Conservation (phyloP, 1,140 invertebrate species). For the Rhagoletis zephyria region DNA sequence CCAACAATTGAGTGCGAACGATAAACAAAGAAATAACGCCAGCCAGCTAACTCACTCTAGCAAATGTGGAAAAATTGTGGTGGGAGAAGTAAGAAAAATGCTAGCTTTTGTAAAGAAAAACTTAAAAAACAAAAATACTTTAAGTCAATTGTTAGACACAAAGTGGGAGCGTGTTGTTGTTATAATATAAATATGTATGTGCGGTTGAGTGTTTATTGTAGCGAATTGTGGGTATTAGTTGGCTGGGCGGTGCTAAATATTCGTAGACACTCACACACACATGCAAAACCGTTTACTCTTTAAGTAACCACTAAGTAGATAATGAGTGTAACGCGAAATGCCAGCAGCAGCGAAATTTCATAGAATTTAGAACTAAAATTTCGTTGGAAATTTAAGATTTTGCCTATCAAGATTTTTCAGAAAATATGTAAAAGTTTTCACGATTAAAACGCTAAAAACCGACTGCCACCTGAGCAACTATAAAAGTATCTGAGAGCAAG, state of each 20-base stretch:
- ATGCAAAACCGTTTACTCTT: neutral
- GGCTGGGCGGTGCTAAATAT: neutral
- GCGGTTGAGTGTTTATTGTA: neutral
- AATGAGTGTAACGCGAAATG: too few species aligned
- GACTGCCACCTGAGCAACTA: neutral
- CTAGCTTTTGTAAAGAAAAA: neutral
- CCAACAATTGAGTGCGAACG: neutral
- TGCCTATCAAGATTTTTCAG: neutral
- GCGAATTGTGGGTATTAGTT: neutral
- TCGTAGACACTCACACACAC: neutral
- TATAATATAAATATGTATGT: neutral
- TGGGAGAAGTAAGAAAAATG: neutral
- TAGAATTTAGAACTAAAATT: too few species aligned
- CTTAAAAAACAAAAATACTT: neutral
- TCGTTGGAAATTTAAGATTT: neutral
- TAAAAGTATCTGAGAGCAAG: slow-evolving; percentile 12
- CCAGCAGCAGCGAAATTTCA: too few species aligned
- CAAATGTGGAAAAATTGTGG: neutral
- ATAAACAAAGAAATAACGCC: neutral
- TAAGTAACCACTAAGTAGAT: neutral
- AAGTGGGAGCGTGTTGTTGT: neutral
- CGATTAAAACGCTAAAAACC: neutral
- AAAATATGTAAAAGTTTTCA: neutral
- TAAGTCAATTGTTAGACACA: neutral
- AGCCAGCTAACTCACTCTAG: neutral